Evolutionary conservation across 2,113 vertebrate genomes (phyloP).

Genomic region (Naja naja): DNA sequence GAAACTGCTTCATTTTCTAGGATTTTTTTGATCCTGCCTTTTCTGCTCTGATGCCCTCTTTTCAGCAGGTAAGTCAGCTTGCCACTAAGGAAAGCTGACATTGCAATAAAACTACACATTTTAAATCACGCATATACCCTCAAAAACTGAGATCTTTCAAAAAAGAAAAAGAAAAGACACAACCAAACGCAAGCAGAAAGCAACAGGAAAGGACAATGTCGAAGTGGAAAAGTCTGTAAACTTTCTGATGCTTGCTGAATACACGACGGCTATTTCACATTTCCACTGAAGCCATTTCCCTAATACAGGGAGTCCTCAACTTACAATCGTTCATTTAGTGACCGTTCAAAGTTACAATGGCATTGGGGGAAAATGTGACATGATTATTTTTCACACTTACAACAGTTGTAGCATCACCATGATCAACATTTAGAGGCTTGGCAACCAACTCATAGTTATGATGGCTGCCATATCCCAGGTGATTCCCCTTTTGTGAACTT

Average conservation of each 20-base stretch:
- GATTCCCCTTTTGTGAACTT: not conserved
- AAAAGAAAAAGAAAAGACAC: not conserved
- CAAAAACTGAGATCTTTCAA: not conserved
- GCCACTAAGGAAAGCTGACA: not conserved
- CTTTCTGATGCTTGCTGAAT: not conserved
- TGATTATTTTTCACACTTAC: not conserved
- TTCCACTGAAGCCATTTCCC: not conserved
- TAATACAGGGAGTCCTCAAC: not conserved
- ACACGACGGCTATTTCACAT: not conserved
- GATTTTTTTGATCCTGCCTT: not conserved
- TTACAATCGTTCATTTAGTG: not conserved
- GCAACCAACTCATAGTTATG: not conserved
- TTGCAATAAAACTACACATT: not conserved
- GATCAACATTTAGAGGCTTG: not conserved
- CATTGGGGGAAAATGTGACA: not conserved
- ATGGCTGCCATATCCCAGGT: no score
- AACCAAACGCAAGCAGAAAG: not conserved
- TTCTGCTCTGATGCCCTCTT: not conserved
- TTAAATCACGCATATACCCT: not conserved
- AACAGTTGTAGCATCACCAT: not conserved
- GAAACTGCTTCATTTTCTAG: not conserved
- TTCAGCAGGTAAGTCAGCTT: not conserved
- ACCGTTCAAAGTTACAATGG: not conserved
- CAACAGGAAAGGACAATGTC: not conserved
- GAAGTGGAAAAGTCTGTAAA: not conserved